Evolutionary conservation across 2,797 vertebrate genomes (phyloP).

Genomic region (Clangula hyemalis): DNA sequence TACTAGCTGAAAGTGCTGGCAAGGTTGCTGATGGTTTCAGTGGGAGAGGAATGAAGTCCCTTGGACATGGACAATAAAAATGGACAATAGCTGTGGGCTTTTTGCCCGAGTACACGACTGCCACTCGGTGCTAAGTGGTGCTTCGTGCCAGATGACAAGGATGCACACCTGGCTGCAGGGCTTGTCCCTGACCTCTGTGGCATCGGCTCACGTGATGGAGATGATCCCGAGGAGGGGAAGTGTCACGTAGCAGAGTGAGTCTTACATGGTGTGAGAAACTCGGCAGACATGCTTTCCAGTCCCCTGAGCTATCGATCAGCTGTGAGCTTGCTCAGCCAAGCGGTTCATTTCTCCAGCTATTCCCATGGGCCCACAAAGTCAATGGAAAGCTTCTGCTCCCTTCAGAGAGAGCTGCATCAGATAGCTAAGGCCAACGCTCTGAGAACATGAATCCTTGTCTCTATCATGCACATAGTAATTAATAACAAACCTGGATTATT

Average conservation of each 20-base stretch:
- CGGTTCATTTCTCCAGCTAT: not conserved
- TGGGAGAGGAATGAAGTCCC: not conserved
- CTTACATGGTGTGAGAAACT: fast-evolving
- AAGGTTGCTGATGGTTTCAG: not conserved
- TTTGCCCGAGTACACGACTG: fast-evolving
- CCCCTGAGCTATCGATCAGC: not conserved
- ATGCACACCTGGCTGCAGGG: not conserved
- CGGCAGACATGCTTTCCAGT: not conserved
- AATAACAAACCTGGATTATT: not conserved
- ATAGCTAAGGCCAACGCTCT: not conserved
- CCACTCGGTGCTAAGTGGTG: not conserved
- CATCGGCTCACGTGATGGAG: not conserved
- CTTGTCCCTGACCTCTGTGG: not conserved
- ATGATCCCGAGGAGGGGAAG: not conserved
- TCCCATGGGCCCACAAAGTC: not conserved
- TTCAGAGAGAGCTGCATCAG: not conserved
- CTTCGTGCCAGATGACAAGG: not conserved
- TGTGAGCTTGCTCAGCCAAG: not conserved
- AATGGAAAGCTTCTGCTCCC: not conserved
- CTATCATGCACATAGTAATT: not conserved
- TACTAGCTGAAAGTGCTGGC: not conserved
- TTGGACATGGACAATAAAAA: not conserved
- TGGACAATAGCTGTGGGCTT: not conserved
- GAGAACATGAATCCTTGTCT: not conserved
- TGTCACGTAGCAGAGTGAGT: not conserved